Evolutionary conservation across 1,140 invertebrate species (phyloP).

Genomic region (Pseudomyrmex concolor): DNA sequence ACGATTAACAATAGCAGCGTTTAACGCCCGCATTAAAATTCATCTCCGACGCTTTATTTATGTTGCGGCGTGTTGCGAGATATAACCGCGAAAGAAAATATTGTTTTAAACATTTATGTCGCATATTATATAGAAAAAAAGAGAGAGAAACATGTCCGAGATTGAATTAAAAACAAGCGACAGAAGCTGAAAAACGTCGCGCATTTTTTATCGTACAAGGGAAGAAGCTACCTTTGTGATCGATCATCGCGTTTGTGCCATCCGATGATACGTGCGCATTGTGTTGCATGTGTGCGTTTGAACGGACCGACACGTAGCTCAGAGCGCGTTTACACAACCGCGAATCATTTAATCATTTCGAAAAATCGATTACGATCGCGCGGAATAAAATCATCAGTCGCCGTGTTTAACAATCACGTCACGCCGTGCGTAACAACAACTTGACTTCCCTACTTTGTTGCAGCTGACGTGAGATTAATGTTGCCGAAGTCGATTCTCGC

Average conservation of each 20-base stretch:
- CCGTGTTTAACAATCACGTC: slow-evolving; percentile 1
- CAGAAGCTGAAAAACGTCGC: neutral
- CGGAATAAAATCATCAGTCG: neutral
- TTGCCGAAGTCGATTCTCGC: slow-evolving; percentile 40
- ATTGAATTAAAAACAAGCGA: too few relatives aligned
- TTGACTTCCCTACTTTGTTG: slow-evolving; percentile 1
- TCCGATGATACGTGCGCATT: neutral
- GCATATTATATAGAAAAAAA: too few relatives aligned
- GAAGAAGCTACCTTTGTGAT: neutral
- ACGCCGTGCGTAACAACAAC: too few relatives aligned
- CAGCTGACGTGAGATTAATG: slow-evolving; percentile 37
- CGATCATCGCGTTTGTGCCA: neutral
- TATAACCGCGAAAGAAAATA: too few relatives aligned
- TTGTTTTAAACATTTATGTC: too few relatives aligned
- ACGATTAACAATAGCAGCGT: slow-evolving; percentile 40
- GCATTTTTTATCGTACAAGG: neutral
- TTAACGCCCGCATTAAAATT: slow-evolving; percentile 29
- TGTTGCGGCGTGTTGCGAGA: neutral
- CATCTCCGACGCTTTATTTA: slow-evolving; percentile 23
- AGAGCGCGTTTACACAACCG: neutral
- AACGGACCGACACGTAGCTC: too few relatives aligned
- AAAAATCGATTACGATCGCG: slow-evolving; percentile 4
- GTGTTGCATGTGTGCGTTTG: neutral
- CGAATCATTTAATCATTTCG: neutral
- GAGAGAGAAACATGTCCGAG: neutral